Conservation (phyloP, 2,113 vertebrate species). For the Odontophorus gujanensis region DNA sequence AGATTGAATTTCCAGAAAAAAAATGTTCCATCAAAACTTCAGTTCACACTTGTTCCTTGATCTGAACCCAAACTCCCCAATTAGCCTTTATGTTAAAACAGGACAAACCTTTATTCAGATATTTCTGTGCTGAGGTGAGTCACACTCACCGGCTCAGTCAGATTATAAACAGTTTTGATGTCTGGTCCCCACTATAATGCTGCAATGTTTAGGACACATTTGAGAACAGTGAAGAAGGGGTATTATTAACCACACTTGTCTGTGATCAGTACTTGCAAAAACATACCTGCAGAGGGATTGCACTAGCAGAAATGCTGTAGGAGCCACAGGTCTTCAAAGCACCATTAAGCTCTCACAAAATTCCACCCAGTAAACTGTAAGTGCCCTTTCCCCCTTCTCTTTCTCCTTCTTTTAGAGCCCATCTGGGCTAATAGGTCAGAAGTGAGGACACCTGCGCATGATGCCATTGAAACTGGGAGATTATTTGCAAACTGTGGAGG, state of each 20-base stretch:
- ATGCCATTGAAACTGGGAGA: not conserved
- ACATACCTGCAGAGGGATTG: not conserved
- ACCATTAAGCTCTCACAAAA: not conserved
- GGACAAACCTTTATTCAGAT: not conserved
- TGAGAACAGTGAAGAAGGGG: not conserved
- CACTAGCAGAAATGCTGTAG: not conserved
- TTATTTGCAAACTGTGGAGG: not conserved
- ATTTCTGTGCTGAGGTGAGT: not conserved
- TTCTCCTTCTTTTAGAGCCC: constrained; percentile 28
- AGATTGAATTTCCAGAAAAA: constrained; percentile 17
- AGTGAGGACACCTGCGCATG: constrained; percentile 36
- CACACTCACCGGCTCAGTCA: not conserved
- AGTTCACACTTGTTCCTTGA: not conserved
- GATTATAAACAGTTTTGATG: not conserved
- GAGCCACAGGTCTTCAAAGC: not conserved
- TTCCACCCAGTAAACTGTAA: not conserved
- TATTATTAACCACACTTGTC: not conserved
- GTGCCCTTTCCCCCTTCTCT: constrained; percentile 37
- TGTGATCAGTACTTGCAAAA: not conserved
- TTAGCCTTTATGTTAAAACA: not conserved
- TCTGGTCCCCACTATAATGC: not conserved
- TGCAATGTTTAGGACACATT: not conserved
- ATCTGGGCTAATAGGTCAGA: constrained; percentile 35
- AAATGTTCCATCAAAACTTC: not conserved
- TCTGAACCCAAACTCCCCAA: not conserved